Evolutionary conservation across 2,888 invertebrate genomes (phyloP).

Genomic region (Epiblema foenella): DNA sequence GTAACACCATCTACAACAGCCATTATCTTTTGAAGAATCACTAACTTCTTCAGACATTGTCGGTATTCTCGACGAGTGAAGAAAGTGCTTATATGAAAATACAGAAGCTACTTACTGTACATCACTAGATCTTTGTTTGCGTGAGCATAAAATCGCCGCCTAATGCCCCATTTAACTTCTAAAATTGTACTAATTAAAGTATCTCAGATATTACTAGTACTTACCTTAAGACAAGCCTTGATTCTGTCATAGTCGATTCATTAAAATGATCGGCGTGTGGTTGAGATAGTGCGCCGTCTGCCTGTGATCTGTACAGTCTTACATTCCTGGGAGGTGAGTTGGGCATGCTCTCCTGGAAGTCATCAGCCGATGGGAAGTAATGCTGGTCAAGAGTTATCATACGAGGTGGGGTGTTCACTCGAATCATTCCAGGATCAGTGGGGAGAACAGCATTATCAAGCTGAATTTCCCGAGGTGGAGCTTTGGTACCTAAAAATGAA

Average conservation of each 20-base stretch:
- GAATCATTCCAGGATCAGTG: conserved; percentile 89
- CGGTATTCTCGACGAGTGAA: too few species aligned
- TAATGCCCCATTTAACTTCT: too few species aligned
- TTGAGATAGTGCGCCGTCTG: conserved; percentile 73
- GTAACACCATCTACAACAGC: neutral
- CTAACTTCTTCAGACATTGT: too few species aligned
- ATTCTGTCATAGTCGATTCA: conserved; percentile 80
- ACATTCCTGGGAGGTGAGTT: conserved; percentile 73
- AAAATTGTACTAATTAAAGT: neutral
- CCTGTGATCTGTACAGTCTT: conserved; percentile 68
- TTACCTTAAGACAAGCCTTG: conserved; percentile 76
- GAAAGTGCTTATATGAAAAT: too few species aligned
- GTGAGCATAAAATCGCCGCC: too few species aligned
- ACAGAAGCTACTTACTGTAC: neutral
- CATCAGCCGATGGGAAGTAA: conserved; percentile 90
- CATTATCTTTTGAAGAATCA: neutral
- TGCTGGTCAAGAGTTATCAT: conserved; percentile 94
- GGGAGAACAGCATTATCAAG: conserved; percentile 92
- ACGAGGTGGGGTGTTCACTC: conserved; percentile 95
- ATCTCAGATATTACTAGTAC: too few species aligned
- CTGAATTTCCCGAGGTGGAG: conserved; percentile 94
- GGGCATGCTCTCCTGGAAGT: conserved; percentile 67
- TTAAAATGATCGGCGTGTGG: conserved; percentile 73
- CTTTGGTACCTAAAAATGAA: conserved; percentile 87
- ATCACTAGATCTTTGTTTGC: neutral